Base-by-base conservation (phyloP, 1,140 invertebrate genomes). In the Limonius californicus region DNA sequence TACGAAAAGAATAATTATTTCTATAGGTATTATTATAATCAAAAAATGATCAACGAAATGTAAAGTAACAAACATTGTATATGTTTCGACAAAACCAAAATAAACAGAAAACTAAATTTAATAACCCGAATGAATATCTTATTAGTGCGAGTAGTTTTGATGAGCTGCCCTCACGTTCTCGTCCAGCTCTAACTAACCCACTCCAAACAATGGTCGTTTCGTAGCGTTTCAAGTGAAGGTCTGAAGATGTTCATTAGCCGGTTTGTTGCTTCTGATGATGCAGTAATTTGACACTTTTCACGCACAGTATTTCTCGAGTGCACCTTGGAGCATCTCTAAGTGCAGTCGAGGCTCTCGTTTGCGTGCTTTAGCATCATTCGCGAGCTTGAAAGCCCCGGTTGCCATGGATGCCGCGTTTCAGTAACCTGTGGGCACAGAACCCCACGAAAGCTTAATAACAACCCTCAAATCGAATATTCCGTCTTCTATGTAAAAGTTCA, bases 281-380 rank as follows among this genome's bases (percentile, higher is more conserved):
- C 45, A 21, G 45, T 50, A 50, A 50, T 50, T 50, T 50, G 45
- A 50, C 45, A 50, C 45, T 50, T 50, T 50, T 50, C 45, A 50
- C 45, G 45, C 20, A 50, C 45, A 14, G 45, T 50, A 50, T 50
- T 50, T 50, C 45, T 50, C 45, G 16, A 50, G 45, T 50, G 45
- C 45, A 50, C 8, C 16, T 21, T 21, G 7, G 20, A 50, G 45
- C 14, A 50, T 19, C 16, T 21, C 45, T 21, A 12, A 50, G 45
- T 50, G 45, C 45, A 50, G 4, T 50, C 3, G 45, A 50, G 15
- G 14, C 7, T 50, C 45, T 50, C 16, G 16, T 50, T 50, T 9
- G 20, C 45, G 35, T 39, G 35, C 35, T 39, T 39, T 50, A 50
- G 16, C 45, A 50, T 50, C 45, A 18, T 50, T 50, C 45, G 6